Evolutionary conservation across 2,888 invertebrate species (phyloP), one percentile per base, ranked within the genome.

Genomic region (Tetanocera ferruginea): DNA sequence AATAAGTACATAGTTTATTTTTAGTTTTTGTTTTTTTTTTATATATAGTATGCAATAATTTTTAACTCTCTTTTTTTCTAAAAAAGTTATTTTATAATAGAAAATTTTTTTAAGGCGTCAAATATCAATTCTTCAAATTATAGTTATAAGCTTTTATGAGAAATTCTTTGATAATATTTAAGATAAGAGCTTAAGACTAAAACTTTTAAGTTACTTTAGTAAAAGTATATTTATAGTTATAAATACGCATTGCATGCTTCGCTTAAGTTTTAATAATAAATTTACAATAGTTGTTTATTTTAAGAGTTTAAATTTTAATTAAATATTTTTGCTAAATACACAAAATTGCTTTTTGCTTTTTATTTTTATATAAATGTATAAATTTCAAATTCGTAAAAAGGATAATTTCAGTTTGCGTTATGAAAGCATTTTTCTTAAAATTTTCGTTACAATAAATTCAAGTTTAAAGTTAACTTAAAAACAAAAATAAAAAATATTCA

Each of bases 171-270:
- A 9, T 14, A 52, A 28, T 52, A 25, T 14, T 70, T 51, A 17
- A 1, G 6, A 17, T 51, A 17, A 1, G 6, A 17, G 19, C 17
- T 49, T 70, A 70, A 67, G 14, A 67, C 19, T 37, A 67, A 31
- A 34, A 8, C 34, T 17, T 34, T n/a, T n/a, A 62, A 23, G 28
- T 17, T 62, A 62, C 25, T 28, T 14, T 5, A 14, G 17, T 64
- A 34, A 64, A 64, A 64, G 31, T 64, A 64, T 28, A 64, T 82
- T 76, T 80, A 28, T 31, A 77, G 76, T 49, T 51, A 62, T 70
- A 43, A 19, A 67, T 69, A 72, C 85, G 85, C 84, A 84, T 84
- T 84, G 79, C 62, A 86, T 86, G 86, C 85, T 69, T 69, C 51
- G 14, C 69, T 69, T 51, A 51, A 28, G 80, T 78, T 74, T 75